A percentile compares a stretch with the other conserved stretches of the same genome.
Evolutionary conservation across 2,113 vertebrate genomes (phyloP).

Genomic region (Bubo scandiacus): DNA sequence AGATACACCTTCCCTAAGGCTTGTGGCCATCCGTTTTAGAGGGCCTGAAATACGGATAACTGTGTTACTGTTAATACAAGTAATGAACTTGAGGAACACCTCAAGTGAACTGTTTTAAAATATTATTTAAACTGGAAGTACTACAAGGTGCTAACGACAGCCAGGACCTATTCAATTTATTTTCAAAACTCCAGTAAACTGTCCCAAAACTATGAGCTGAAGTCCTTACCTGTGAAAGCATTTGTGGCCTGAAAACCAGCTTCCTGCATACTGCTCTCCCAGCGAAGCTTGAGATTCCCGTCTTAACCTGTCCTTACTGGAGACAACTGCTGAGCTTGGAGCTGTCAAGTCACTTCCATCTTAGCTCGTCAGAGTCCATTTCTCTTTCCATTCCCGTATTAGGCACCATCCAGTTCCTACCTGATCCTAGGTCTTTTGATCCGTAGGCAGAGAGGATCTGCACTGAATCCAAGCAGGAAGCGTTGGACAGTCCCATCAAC

Average conservation of each 20-base stretch:
- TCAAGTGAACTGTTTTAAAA: background rate
- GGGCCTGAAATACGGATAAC: background rate
- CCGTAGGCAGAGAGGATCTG: background rate
- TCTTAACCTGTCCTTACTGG: slow-evolving; percentile 81
- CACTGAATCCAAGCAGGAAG: background rate
- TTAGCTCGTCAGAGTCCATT: slow-evolving; percentile 77
- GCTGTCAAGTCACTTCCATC: slow-evolving; percentile 85
- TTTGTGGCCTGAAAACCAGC: slow-evolving; percentile 94
- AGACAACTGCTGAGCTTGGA: slow-evolving; percentile 63
- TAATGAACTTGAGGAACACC: background rate
- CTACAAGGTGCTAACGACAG: fast-evolving
- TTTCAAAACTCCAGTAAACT: background rate
- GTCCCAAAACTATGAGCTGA: background rate
- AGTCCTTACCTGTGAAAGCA: slow-evolving; percentile 92
- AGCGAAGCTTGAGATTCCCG: slow-evolving; percentile 75
- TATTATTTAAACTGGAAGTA: background rate
- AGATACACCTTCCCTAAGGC: background rate
- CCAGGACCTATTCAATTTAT: background rate
- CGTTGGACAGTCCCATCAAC: slow-evolving; percentile 61
- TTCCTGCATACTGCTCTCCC: slow-evolving; percentile 97
- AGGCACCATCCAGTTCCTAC: slow-evolving; percentile 59
- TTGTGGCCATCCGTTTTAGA: background rate
- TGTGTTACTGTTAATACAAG: background rate
- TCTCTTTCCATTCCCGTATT: slow-evolving; percentile 47
- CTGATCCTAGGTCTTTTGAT: slow-evolving; percentile 27